phyloP scores from a whole-genome alignment of 2,888 invertebrate genomes.

The Lepidocyrtoides sp. region DNA sequence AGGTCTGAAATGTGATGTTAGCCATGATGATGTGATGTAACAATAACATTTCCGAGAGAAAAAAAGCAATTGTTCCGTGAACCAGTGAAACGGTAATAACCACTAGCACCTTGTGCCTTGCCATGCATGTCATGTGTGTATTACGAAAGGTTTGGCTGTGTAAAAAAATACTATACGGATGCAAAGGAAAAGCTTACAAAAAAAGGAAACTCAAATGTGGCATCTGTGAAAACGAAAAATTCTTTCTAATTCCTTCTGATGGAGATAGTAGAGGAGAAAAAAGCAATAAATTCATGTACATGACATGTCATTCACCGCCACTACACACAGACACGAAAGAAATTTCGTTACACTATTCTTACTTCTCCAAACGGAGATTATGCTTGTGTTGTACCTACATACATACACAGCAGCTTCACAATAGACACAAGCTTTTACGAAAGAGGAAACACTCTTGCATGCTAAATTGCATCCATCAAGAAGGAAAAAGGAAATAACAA shows the following conservation, averaged over 20 bases:
- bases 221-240: neutral
- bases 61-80: constrained; percentile 25
- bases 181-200: neutral
- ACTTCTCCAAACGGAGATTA: too few relatives aligned
- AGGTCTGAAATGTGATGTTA: neutral
- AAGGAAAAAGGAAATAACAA: constrained; percentile 69
- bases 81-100: neutral
- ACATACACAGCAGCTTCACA: too few relatives aligned
- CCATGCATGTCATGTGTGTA: neutral
- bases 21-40: constrained; percentile 3
- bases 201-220: neutral
- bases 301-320: constrained; percentile 59
- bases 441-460: constrained; percentile 5
- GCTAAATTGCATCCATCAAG: constrained; percentile 56
- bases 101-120: constrained; percentile 18
- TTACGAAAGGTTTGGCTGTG: neutral
- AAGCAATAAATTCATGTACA: constrained; percentile 63
- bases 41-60: constrained; percentile 12
- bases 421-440: too few relatives aligned
- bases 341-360: too few relatives aligned
- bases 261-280: neutral
- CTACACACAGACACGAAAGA: neutral
- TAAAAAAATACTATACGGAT: neutral
- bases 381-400: too few relatives aligned
- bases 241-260: neutral